Conservation (phyloP, 1,140 invertebrate species). For the Drosophila pachea region DNA sequence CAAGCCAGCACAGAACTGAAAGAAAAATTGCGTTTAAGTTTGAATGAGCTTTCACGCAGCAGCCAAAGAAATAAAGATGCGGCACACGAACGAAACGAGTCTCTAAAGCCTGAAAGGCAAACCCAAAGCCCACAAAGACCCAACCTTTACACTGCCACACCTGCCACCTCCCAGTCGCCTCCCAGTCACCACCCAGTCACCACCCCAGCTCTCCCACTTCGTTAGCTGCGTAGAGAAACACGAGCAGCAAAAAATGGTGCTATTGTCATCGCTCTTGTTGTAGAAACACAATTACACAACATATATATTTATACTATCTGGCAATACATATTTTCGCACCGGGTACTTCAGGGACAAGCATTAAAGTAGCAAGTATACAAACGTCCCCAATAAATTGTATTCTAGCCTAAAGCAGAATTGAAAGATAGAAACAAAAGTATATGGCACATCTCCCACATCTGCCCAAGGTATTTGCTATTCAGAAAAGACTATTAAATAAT, state of each 20-base stretch:
- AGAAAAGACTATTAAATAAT: not conserved
- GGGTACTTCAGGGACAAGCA: no score
- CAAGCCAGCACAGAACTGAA: constrained; percentile 23
- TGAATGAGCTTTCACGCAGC: constrained; percentile 67
- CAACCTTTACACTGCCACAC: no score
- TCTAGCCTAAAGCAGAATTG: no score
- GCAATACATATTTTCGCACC: constrained; percentile 3
- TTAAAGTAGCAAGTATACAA: no score
- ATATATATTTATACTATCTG: not conserved
- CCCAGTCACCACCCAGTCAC: not conserved
- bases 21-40: constrained; percentile 73
- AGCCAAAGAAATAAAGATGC: constrained; percentile 34
- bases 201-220: not conserved
- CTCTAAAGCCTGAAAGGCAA: constrained; percentile 25
- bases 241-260: constrained; percentile 49
- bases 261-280: constrained; percentile 51
- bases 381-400: no score
- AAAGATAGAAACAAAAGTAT: no score
- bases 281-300: constrained; percentile 58
- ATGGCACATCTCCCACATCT: no score
- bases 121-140: not conserved
- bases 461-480: no score
- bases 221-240: not conserved
- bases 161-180: no score
- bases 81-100: constrained; percentile 28